Evolutionary conservation across 2,888 invertebrate species (phyloP), one percentile per base, ranked within the genome.

Genomic region (Drosophila maculinotata): DNA sequence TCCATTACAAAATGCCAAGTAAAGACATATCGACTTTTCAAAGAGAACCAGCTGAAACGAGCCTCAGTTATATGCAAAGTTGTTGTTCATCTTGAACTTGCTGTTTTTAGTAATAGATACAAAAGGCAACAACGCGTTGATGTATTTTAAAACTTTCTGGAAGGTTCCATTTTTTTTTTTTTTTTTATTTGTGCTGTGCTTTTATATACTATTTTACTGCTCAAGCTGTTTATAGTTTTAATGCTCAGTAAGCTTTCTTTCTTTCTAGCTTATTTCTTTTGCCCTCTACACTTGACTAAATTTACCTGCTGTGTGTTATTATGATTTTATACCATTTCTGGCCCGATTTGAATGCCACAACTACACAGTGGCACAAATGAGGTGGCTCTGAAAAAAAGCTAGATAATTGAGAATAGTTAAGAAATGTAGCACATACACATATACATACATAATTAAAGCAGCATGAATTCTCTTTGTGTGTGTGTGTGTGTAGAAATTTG

Each of bases 211-310:
- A 51, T 58, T 58, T 66, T 26, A 41, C 9, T 49, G 62, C 68
- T 36, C 44, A 10, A 23, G 5, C 26, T 5, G 23, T 35, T 31
- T 17, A 44, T 23, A 39, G 48, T 30, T 54, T 47, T 39, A 36
- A 44, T 47, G 41, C 53, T 42, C 23, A 14, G 44, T 62, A 49
- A 60, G 69, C 57, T 63, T 48, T 49, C 64, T 63, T 53, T 54
- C 54, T 58, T 47, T 42, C 20, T 15, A 9, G 15, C 31, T 59
- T 31, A 9, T 39, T 51, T 36, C 23, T 10, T 51, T 60, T 67
- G 58, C 56, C 73, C 68, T 75, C 57, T 51, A 65, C 70, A 79
- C 69, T 77, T 79, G 85, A 77, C 83, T 83, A 65, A 84, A 71
- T 75, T 87, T 77, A 84, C 63, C 39, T 31, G 49, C 25, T 48